Conservation (phyloP, 2,797 vertebrate genomes). For the Periparus ater region DNA sequence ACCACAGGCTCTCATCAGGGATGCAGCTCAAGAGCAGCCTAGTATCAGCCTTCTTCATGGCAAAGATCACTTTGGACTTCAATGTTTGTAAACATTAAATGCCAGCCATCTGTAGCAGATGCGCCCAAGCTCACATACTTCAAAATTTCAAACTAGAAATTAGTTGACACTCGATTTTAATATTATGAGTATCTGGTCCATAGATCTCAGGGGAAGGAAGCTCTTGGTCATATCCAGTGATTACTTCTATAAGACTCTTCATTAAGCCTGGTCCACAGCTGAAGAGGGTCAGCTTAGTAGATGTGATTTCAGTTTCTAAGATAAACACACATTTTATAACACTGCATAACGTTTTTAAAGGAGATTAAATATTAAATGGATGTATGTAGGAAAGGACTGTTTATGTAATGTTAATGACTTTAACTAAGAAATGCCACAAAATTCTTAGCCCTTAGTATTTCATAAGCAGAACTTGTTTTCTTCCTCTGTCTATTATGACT, state of each 20-base stretch:
- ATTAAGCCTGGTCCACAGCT: conserved; percentile 5
- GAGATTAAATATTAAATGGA: conserved; percentile 61
- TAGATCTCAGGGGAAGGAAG: neutral
- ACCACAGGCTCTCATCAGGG: neutral
- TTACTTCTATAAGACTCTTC: neutral
- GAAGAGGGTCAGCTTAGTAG: conserved; percentile 4
- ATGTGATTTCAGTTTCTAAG: conserved; percentile 53
- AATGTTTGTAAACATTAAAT: conserved; percentile 1
- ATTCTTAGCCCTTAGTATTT: conserved; percentile 27
- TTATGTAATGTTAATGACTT: conserved; percentile 37
- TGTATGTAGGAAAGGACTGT: conserved; percentile 29
- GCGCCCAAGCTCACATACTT: neutral
- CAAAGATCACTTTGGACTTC: neutral
- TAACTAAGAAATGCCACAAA: conserved; percentile 50
- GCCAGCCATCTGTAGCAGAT: neutral
- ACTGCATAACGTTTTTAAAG: conserved; percentile 42
- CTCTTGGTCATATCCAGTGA: neutral
- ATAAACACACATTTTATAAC: conserved; percentile 46
- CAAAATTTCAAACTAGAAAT: neutral
- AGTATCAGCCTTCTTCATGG: neutral
- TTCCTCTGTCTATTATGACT: conserved; percentile 60
- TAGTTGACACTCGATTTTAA: neutral
- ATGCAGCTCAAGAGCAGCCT: neutral
- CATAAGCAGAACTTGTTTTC: conserved; percentile 56
- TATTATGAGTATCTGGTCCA: neutral